phyloP scores from a whole-genome alignment of 2,888 invertebrate species.

The Agapetus fuscipes region DNA sequence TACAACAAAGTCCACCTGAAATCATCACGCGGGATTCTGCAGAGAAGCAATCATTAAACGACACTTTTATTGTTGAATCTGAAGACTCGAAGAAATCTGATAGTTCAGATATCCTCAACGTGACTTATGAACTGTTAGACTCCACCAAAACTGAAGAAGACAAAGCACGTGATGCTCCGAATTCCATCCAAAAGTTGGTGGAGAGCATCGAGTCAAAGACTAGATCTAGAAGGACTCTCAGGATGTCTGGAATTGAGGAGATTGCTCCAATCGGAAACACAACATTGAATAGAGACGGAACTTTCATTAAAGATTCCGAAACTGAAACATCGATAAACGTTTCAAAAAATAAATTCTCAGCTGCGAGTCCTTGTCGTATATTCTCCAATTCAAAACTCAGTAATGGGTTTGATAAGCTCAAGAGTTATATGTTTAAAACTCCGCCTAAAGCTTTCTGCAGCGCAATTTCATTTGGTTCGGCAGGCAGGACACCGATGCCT shows the following conservation, averaged over 20 bases:
- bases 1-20: conserved; percentile 2
- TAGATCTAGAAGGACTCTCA: conserved; percentile 4
- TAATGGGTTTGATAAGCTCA: not conserved
- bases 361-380: conserved; percentile 15
- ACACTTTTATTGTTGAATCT: no score
- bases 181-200: conserved; percentile 1
- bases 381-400: conserved; percentile 2
- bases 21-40: no score
- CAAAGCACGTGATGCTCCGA: not conserved
- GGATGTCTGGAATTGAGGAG: conserved; percentile 17
- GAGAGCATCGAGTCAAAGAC: not conserved
- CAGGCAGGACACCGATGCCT: conserved; percentile 36
- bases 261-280: conserved; percentile 21
- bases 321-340: no score
- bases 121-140: conserved; percentile 7
- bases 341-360: no score
- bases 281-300: conserved; percentile 35
- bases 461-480: conserved; percentile 27
- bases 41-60: no score
- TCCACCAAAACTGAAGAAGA: conserved; percentile 2
- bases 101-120: conserved; percentile 4
- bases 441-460: conserved; percentile 11
- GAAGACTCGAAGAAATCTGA: no score
- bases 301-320: conserved; percentile 39
- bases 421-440: conserved; percentile 5